A percentile compares a stretch with the other conserved stretches of the same genome.
These are phyloP conservation scores for Phasianus colchicus DNA, from an alignment of 2,113 vertebrate genomes.

Conservation along the genomic window DNA sequence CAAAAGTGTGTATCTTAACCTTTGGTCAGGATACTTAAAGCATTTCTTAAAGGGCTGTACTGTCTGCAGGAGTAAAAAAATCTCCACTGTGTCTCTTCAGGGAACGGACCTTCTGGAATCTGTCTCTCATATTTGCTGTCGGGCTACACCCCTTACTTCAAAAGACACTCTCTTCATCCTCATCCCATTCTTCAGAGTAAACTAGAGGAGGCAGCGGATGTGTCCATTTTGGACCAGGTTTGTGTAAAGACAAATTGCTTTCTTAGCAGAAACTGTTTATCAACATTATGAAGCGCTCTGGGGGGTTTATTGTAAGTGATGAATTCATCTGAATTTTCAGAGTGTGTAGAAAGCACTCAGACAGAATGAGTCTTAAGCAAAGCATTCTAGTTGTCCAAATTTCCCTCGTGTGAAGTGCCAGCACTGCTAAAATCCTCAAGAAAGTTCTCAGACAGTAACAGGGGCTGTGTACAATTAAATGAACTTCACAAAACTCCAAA, in stretches of 20 bases:
- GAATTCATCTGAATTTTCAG: not conserved
- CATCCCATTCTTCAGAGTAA: conserved; percentile 83
- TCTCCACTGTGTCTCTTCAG: conserved; percentile 50
- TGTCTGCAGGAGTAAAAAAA: not conserved
- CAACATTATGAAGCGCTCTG: not conserved
- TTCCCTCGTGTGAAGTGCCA: not conserved
- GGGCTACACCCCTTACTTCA: conserved; percentile 80
- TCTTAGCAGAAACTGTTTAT: not conserved
- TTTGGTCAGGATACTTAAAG: not conserved
- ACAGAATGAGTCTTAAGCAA: not conserved
- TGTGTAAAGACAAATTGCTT: not conserved
- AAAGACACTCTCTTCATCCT: conserved; percentile 71
- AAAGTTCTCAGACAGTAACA: not conserved
- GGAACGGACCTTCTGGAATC: conserved; percentile 86
- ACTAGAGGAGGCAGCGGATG: conserved; percentile 64
- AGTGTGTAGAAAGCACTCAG: not conserved
- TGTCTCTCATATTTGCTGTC: conserved; percentile 86
- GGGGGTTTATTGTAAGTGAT: not conserved
- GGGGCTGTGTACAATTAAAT: not conserved
- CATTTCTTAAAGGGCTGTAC: not conserved
- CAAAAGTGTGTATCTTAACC: not conserved
- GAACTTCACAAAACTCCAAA: not conserved
- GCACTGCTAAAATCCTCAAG: not conserved
- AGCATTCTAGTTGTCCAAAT: not conserved
- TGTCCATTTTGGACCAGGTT: conserved; percentile 83